A percentile compares a stretch with the other conserved stretches of the same genome.
Conservation (phyloP, 2,888 invertebrate genomes). For the Artemia sinica region DNA sequence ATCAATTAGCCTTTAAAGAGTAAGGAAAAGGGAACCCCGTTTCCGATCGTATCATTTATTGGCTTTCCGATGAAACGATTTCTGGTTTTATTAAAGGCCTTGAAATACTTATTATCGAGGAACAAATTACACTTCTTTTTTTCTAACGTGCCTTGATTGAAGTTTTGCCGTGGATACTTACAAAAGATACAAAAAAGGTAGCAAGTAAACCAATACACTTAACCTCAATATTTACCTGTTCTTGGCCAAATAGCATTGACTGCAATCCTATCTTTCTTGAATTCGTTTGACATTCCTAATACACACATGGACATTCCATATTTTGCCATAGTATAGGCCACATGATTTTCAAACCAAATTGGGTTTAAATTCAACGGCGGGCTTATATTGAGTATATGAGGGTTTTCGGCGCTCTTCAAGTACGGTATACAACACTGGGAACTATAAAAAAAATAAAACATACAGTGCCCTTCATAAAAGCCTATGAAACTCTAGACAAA, state of each 20-base stretch:
- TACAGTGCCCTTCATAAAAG: not conserved
- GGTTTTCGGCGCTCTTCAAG: conserved; percentile 65
- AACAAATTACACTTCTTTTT: no score
- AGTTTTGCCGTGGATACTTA: no score
- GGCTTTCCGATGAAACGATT: no score
- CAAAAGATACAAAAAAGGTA: no score
- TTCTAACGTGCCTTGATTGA: no score
- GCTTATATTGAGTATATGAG: conserved; percentile 84
- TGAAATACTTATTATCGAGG: no score
- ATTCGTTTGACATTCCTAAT: conserved; percentile 89
- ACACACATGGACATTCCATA: conserved; percentile 99
- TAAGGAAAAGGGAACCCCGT: no score
- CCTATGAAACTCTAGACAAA: no score
- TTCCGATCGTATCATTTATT: no score
- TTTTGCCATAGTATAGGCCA: conserved; percentile 95
- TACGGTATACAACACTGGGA: conserved; percentile 78
- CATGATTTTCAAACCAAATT: conserved; percentile 75
- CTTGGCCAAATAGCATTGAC: conserved; percentile 94
- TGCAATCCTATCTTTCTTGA: conserved; percentile 58
- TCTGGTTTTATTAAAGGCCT: no score
- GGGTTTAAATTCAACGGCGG: conserved; percentile 80
- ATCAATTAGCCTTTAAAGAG: no score
- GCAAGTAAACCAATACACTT: not conserved
- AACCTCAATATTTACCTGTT: conserved; percentile 43
- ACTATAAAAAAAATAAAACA: conserved; percentile 37